Conservation (phyloP, 2,113 vertebrate genomes). For the Carettochelys insculpta region DNA sequence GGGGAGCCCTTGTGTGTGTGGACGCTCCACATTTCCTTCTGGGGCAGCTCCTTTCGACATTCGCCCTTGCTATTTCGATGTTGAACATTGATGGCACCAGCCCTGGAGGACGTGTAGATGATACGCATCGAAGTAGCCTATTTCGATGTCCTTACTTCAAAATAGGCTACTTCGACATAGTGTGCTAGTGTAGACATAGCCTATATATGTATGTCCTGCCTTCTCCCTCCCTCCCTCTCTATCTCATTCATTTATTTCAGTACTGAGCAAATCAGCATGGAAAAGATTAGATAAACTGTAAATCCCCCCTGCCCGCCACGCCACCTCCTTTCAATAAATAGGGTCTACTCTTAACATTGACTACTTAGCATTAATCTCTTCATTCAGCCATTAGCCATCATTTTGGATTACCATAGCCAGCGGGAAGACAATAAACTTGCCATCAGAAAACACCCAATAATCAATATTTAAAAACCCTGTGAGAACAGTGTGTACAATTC, state of each 20-base stretch:
- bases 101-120: too few relatives aligned
- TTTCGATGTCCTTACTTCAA: too few relatives aligned
- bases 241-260: neutral
- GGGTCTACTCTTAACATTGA: neutral
- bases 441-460: too few relatives aligned
- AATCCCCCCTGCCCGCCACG: slow-evolving; percentile 5
- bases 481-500: neutral
- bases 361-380: slow-evolving; percentile 23
- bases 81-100: too few relatives aligned
- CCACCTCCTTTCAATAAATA: neutral
- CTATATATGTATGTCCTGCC: too few relatives aligned
- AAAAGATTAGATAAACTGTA: neutral
- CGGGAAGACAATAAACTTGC: neutral
- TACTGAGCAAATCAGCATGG: neutral
- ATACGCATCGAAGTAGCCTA: too few relatives aligned
- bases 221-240: neutral
- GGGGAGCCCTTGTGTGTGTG: too few relatives aligned
- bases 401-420: neutral
- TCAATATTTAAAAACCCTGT: neutral
- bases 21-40: too few relatives aligned
- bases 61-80: too few relatives aligned
- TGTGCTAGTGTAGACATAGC: too few relatives aligned
- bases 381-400: neutral
- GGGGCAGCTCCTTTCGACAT: too few relatives aligned
- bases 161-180: too few relatives aligned